Evolutionary conservation across 2,797 vertebrate genomes (phyloP), one percentile per base, ranked within the genome.

Genomic region (Xiphorhynchus erythropygius): DNA sequence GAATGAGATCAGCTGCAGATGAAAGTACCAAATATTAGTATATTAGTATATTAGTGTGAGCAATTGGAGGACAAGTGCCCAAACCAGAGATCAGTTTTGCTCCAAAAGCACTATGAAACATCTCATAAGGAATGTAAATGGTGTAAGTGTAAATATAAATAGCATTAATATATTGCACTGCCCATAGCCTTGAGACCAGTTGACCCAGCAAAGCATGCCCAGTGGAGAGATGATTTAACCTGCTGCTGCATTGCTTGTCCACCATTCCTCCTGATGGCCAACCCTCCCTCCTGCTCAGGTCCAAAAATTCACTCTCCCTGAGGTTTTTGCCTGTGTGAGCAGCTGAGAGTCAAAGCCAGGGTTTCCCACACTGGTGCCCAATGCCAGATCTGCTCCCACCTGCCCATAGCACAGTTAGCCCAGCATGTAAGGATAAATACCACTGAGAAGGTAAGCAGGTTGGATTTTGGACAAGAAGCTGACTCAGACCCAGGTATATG

Each of bases 1-100:
- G 44, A 0, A 0, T 25, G 8, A 15, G 13, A 41, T 71, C 49
- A 44, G 33, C 53, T 4, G 5, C 0, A 4, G 41, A 69, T 2
- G 0, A 24, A 75, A 60, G 15, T 44, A 49, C 5, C 1, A 3
- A 82, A n/a, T n/a, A n/a, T n/a, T n/a, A n/a, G n/a, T n/a, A 32
- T 37, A 39, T 7, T 46, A 13, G 22, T 52, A 24, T 33, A 22
- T 75, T 52, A 56, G 30, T 73, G 16, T 46, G 59, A 76, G 42
- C 7, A 9, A 52, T 1, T 75, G 19, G 19, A 78, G 32, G 25
- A 9, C 18, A 64, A 23, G 37, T 16, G 22, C 44, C 53, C 57
- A 44, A 71, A 87, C 21, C 15, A 32, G 47, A 47, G 52, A 35
- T 47, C 33, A 37, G 2, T 52, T 89, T 71, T 84, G 15, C 65